Evolutionary conservation across 1,140 invertebrate species (phyloP).

Genomic region (Latrodectus geometricus): DNA sequence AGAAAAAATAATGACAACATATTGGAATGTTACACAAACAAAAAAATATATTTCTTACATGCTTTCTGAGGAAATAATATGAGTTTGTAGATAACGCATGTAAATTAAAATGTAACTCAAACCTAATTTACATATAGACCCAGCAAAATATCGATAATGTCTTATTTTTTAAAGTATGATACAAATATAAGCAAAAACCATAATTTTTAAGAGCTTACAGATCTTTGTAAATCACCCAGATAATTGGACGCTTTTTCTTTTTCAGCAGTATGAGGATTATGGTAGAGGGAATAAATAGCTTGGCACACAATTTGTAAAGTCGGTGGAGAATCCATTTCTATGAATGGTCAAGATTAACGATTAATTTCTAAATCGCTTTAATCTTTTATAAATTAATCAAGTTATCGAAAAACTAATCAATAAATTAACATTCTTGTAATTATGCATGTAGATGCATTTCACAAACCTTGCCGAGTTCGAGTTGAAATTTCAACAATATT

Average conservation of each 20-base stretch:
- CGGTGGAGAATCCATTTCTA: slow-evolving; percentile 65
- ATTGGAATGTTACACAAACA: too few species aligned
- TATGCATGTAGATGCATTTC: not conserved
- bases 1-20: too few species aligned
- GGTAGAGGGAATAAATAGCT: slow-evolving; percentile 83
- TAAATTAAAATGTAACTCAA: too few species aligned
- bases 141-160: too few species aligned
- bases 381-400: not conserved
- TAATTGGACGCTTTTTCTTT: slow-evolving; percentile 92
- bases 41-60: too few species aligned
- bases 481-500: not conserved
- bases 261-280: slow-evolving; percentile 79
- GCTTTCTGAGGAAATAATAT: too few species aligned
- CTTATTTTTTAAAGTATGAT: too few species aligned
- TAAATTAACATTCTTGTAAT: not conserved
- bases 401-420: slow-evolving; percentile 13
- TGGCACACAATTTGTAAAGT: slow-evolving; percentile 82
- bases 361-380: not conserved
- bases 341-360: not conserved
- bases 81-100: too few species aligned
- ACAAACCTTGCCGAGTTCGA: not conserved
- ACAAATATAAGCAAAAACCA: not conserved
- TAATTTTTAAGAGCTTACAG: slow-evolving; percentile 76
- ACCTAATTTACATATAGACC: too few species aligned
- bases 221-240: slow-evolving; percentile 93